Evolutionary conservation across 2,113 vertebrate genomes (phyloP).

Genomic region (Lasiurus cinereus): DNA sequence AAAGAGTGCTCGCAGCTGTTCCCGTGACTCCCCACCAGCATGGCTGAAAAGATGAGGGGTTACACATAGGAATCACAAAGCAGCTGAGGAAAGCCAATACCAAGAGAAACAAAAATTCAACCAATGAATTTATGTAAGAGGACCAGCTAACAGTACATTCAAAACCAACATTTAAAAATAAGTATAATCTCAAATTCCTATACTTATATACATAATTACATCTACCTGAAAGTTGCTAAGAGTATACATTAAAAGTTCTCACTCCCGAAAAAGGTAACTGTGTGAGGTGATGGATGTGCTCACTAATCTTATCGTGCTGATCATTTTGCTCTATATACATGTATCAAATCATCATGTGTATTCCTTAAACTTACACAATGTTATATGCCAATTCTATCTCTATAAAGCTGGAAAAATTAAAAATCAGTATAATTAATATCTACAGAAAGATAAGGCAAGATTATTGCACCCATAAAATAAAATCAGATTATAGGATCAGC

Average conservation of each 20-base stretch:
- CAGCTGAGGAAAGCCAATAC: not conserved
- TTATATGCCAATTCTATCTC: not conserved
- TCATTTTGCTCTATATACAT: not conserved
- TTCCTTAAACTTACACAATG: not conserved
- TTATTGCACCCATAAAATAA: slow-evolving; percentile 8
- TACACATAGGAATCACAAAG: not conserved
- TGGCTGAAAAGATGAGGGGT: not conserved
- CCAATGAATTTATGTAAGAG: not conserved
- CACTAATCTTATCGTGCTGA: not conserved
- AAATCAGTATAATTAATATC: slow-evolving; percentile 5
- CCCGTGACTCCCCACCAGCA: not conserved
- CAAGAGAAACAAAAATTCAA: not conserved
- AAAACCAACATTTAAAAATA: slow-evolving; percentile 27
- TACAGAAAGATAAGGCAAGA: not conserved
- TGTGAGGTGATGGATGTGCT: not conserved
- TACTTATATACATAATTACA: not conserved
- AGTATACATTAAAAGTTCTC: not conserved
- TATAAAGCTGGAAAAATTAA: not conserved
- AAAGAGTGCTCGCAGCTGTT: not conserved
- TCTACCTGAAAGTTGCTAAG: not conserved
- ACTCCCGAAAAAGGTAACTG: not conserved
- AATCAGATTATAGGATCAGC: not conserved
- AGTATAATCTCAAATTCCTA: not conserved
- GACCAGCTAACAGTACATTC: not conserved
- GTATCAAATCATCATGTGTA: not conserved